A percentile compares a stretch with the other conserved stretches of the same genome.
phyloP scores from a whole-genome alignment of 2,113 vertebrate species.

The Poicephalus gulielmi region DNA sequence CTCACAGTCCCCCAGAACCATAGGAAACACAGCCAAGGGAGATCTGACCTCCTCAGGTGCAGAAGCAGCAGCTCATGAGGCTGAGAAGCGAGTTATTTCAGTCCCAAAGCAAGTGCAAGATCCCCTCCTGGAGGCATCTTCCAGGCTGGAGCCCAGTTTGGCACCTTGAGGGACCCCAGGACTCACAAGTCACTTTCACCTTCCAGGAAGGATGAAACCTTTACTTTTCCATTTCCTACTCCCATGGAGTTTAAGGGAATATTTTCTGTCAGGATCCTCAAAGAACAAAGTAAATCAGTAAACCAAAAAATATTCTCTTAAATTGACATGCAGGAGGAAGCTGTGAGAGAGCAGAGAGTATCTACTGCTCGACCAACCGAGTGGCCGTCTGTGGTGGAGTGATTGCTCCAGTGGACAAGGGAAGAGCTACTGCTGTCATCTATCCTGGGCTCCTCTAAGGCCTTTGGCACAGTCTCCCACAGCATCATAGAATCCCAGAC shows the following conservation, averaged over 20 bases:
- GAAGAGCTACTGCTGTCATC: too few relatives aligned
- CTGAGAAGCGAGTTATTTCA: not conserved
- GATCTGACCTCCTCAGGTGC: not conserved
- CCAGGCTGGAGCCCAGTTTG: not conserved
- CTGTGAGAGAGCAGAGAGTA: not conserved
- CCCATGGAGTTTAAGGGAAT: not conserved
- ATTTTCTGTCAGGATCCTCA: not conserved
- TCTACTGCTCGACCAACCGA: not conserved
- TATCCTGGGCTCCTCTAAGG: too few relatives aligned
- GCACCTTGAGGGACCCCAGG: not conserved
- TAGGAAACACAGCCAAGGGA: not conserved
- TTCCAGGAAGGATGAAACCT: not conserved
- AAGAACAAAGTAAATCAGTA: not conserved
- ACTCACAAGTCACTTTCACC: not conserved
- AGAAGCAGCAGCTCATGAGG: not conserved
- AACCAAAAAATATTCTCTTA: too few relatives aligned
- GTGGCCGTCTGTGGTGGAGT: too few relatives aligned
- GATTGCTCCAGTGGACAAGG: too few relatives aligned
- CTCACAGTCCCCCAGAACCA: not conserved
- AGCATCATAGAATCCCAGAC: too few relatives aligned
- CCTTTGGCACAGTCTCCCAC: too few relatives aligned
- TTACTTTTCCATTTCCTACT: not conserved
- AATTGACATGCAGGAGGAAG: not conserved
- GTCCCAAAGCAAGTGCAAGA: not conserved
- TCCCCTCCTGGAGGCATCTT: not conserved